Percentiles rank a stretch among this genome's conserved stretches.
These are phyloP conservation scores for Zoanthus solanderi DNA, from an alignment of 92 coral and sea anemone genomes.

Conservation along the genomic window DNA sequence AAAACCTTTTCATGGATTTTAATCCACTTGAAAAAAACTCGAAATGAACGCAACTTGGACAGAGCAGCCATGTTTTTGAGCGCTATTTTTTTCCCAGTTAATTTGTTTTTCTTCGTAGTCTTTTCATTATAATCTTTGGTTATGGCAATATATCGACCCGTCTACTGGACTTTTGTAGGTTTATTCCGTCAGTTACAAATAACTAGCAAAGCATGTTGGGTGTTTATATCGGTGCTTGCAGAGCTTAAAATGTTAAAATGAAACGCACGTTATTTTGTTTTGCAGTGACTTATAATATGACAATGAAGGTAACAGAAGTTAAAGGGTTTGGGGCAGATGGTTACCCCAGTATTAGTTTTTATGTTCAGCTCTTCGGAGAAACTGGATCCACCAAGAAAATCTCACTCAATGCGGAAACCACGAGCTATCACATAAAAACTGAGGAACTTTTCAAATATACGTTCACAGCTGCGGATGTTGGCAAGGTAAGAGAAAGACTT, in stretches of 20 bases:
- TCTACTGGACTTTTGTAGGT: too few species aligned
- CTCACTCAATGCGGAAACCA: slow-evolving; percentile 63
- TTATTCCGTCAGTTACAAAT: not conserved
- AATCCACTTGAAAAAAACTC: too few species aligned
- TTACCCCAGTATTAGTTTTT: slow-evolving; percentile 59
- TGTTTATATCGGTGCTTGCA: not conserved
- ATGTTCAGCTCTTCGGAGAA: slow-evolving; percentile 71
- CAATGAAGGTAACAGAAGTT: slow-evolving; percentile 56
- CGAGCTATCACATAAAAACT: slow-evolving; percentile 15
- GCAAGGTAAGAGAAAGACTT: slow-evolving; percentile 53
- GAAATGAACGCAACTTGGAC: too few species aligned
- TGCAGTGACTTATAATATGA: slow-evolving; percentile 62
- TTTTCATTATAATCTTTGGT: not conserved
- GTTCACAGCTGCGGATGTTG: slow-evolving; percentile 66
- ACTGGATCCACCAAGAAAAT: slow-evolving; percentile 67
- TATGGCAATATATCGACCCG: not conserved
- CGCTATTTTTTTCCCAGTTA: not conserved
- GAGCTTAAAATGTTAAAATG: not conserved
- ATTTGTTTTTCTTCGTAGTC: not conserved
- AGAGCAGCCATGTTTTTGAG: too few species aligned
- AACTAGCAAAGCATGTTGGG: not conserved
- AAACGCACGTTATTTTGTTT: not conserved
- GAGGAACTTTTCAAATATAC: slow-evolving; percentile 57
- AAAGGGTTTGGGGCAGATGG: slow-evolving; percentile 63
- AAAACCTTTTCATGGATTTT: too few species aligned